Evolutionary conservation across 53 echinoderm and acorn worm species (phyloP), one percentile per base, ranked within the genome.

Genomic region (Arbacia lixula): DNA sequence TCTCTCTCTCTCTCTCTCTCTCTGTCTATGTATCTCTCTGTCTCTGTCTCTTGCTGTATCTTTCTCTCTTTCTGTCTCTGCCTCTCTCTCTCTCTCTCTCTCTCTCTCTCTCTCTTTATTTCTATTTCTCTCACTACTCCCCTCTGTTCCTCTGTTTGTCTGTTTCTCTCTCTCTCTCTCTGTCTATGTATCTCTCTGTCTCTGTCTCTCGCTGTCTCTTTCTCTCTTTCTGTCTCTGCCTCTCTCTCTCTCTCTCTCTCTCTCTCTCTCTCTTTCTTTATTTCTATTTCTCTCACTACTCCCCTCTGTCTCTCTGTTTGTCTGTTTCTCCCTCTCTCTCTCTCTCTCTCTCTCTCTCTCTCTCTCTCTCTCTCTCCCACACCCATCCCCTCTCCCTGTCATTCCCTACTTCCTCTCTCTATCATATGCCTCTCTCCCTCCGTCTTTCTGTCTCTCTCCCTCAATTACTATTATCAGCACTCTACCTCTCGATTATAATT

Each of bases 281-380:
- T 4, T 68, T 27, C 49, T 49, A 27, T 27, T 19, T 42, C 26
- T 0, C 27, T 26, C 43, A 4, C 41, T 69, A 5, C 22, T 27
- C n/a, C 9, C 4, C 26, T 69, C 4, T 36, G 32, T 37, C 17
- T 6, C 38, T 36, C 8, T 21, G 0, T 24, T 33, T n/a, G 36
- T 37, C 66, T 36, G 2, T 24, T 27, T 30, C 63, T 63, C 31
- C 30, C 31, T 66, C 66, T 34, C 37, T 66, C 36, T 66, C 66
- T 57, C 58, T 57, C 58, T 57, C 58, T 57, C 22, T 57, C 58
- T 57, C 58, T 57, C 22, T 57, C 58, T 19, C 22, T 19, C n/a
- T 20, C 22, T 20, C 22, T 57, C 5, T 20, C 17, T 57, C n/a
- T 12, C 22, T 57, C 58, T 57, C 58, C 12, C 22, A 19, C 12